phyloP scores from a whole-genome alignment of 2,888 invertebrate species.

The Phortica okadai region DNA sequence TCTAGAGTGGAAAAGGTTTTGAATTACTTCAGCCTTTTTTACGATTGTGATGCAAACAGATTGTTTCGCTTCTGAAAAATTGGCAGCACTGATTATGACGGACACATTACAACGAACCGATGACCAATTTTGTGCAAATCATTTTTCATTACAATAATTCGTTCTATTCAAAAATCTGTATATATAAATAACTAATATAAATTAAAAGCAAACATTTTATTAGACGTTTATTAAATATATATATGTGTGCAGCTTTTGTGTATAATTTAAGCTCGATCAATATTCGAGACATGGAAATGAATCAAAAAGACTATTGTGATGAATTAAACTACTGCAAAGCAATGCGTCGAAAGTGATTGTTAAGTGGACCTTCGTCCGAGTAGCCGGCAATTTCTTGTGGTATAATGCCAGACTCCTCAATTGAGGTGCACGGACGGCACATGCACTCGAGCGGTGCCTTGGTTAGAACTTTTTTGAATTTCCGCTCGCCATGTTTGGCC shows the following conservation, averaged over 20 bases:
- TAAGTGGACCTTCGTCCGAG: conserved; percentile 87
- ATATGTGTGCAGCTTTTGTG: background rate
- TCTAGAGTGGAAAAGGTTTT: no score
- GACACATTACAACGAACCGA: no score
- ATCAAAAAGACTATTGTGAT: background rate
- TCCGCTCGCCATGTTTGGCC: conserved; percentile 89
- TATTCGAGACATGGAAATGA: conserved; percentile 8
- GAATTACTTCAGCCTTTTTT: no score
- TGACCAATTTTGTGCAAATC: no score
- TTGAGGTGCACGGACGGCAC: conserved; percentile 93
- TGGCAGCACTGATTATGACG: no score
- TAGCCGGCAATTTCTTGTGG: conserved; percentile 94
- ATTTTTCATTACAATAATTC: no score
- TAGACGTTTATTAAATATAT: no score
- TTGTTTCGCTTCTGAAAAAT: no score
- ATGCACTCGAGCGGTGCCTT: conserved; percentile 95
- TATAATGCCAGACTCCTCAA: conserved; percentile 91
- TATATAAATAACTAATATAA: no score
- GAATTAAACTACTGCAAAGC: conserved; percentile 77
- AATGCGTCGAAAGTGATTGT: conserved; percentile 87
- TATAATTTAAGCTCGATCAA: background rate
- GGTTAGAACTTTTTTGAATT: conserved; percentile 92
- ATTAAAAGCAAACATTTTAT: no score
- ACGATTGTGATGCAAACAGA: no score
- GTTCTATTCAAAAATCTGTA: no score